Evolutionary conservation across 1,140 invertebrate species (phyloP), one percentile per base, ranked within the genome.

Genomic region (Diprion similis): DNA sequence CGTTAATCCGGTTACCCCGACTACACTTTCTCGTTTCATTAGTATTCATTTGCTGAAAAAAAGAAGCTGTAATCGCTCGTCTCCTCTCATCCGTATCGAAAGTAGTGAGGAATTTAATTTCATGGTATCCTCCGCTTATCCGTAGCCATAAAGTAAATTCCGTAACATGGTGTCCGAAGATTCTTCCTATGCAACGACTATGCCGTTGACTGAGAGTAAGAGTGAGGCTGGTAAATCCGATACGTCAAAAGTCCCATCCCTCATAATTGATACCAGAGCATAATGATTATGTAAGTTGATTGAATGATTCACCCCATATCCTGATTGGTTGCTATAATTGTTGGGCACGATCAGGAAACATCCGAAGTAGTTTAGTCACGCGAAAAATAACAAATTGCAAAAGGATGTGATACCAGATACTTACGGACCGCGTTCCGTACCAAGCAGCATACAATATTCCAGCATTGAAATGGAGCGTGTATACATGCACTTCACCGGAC

Each of bases 21-120:
- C 51, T 59, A 59, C 8, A 59, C 51, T 59, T 59, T 59, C 51
- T 59, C 51, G 51, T 59, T 59, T 59, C 51, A 59, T 59, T 59
- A 59, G 51, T 59, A 59, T 6, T 59, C 51, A 9, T 59, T 59
- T 59, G 51, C 11, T 59, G n/a, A 59, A 59, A 59, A 17, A 59
- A 59, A 17, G 15, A 59, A 17, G 11, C n/a, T 59, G 11, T 59
- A 59, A 59, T 59, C 51, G 51, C 51, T 59, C 51, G 51, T 59
- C 51, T 59, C 11, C 9, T 59, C 51, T 59, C 51, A 59, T 6
- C 51, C 51, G 51, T 59, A 59, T 59, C 51, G 51, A 59, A 59
- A 59, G n/a, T 59, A 59, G 51, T 59, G n/a, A 59, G n/a, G 3
- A 59, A 59, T 59, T 59, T 59, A 59, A 59, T 59, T 59, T 59